Percentiles rank a stretch among this genome's conserved stretches.
Evolutionary conservation across 2,797 vertebrate species (phyloP).

Genomic region (Trematomus bernacchii): DNA sequence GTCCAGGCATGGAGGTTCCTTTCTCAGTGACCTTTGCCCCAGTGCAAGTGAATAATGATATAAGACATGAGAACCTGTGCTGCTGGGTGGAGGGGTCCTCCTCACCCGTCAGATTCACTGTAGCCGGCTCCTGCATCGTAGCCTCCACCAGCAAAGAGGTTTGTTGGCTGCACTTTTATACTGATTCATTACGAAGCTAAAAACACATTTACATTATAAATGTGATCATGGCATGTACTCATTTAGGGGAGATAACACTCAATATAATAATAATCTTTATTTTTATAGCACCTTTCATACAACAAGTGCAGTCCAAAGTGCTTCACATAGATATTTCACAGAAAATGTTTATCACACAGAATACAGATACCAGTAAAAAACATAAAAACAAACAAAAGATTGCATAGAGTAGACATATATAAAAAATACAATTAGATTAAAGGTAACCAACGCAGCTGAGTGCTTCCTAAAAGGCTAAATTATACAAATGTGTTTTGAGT

Average conservation of each 20-base stretch:
- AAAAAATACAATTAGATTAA: too few species aligned
- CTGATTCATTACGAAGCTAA: background rate
- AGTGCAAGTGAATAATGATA: slow-evolving; percentile 78
- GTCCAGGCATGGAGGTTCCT: slow-evolving; percentile 85
- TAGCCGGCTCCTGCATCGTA: slow-evolving; percentile 87
- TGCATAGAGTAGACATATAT: too few species aligned
- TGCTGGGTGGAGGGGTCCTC: slow-evolving; percentile 86
- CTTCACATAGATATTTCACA: too few species aligned
- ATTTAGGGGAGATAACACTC: background rate
- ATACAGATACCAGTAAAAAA: too few species aligned
- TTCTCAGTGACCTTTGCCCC: slow-evolving; percentile 88
- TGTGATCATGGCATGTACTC: background rate
- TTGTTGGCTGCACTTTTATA: slow-evolving; percentile 15
- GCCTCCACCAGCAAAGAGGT: slow-evolving; percentile 87
- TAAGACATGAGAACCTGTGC: slow-evolving; percentile 82
- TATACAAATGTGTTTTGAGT: too few species aligned
- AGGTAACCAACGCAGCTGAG: too few species aligned
- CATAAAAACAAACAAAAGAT: too few species aligned
- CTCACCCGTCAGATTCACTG: slow-evolving; percentile 81
- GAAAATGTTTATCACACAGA: too few species aligned
- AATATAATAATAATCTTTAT: too few species aligned
- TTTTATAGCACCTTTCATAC: too few species aligned
- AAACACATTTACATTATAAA: background rate
- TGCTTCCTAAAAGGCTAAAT: too few species aligned
- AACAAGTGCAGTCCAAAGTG: too few species aligned